Conservation (phyloP, 2,113 vertebrate genomes). For the Heterotis niloticus region DNA sequence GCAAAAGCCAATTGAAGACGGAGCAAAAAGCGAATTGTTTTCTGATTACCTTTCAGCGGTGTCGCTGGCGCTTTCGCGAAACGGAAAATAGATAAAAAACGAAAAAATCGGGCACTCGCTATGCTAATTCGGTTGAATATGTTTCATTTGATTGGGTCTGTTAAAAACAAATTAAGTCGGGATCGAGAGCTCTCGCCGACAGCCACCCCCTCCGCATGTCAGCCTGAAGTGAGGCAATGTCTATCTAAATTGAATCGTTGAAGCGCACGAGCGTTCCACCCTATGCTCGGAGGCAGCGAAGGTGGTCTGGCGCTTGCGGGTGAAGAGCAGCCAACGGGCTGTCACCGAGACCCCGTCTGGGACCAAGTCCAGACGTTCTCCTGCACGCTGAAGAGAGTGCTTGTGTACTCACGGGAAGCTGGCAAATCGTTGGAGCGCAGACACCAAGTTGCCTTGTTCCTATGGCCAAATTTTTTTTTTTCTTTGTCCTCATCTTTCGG, state of each 20-base stretch:
- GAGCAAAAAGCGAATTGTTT: neutral
- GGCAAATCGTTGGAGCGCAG: neutral
- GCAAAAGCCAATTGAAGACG: neutral
- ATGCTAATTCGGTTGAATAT: neutral
- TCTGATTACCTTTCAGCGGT: neutral
- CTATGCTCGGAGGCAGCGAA: neutral
- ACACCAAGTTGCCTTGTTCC: neutral
- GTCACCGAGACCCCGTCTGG: slow-evolving; percentile 13
- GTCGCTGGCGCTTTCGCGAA: neutral
- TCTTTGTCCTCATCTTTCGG: neutral
- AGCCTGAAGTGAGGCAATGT: slow-evolving; percentile 19
- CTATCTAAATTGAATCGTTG: neutral
- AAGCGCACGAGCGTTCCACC: neutral
- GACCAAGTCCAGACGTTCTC: slow-evolving; percentile 8
- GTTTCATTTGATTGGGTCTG: slow-evolving; percentile 7
- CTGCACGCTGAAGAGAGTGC: slow-evolving; percentile 1
- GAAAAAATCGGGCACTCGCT: slow-evolving; percentile 7
- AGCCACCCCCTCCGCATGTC: slow-evolving; percentile 10
- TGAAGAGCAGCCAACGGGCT: neutral
- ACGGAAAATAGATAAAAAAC: neutral
- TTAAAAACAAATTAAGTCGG: neutral
- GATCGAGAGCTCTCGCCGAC: slow-evolving; percentile 17
- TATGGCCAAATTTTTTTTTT: neutral
- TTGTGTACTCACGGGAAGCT: slow-evolving; percentile 10
- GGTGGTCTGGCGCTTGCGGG: slow-evolving; percentile 11